These are phyloP conservation scores for Timema podura DNA, from an alignment of 2,888 invertebrate species.

Conservation along the genomic window DNA sequence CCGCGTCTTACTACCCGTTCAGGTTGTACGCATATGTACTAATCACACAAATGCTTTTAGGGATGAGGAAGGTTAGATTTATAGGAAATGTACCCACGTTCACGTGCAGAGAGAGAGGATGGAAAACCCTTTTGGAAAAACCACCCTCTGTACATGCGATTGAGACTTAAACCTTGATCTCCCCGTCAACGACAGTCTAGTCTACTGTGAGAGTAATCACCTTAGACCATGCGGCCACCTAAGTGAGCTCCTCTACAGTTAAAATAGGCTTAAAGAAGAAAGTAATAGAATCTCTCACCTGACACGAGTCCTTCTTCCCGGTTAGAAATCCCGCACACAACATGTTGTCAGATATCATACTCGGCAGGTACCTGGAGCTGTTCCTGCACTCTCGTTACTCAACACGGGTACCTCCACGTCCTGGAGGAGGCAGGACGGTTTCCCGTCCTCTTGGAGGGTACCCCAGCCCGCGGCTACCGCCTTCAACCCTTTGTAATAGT, in stretches of 20 bases:
- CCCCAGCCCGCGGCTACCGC: slow-evolving; percentile 86
- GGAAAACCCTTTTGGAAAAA: too few species aligned
- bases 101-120: too few species aligned
- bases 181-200: neutral
- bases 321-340: slow-evolving; percentile 75
- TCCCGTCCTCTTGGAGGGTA: slow-evolving; percentile 78
- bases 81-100: too few species aligned
- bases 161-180: neutral
- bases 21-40: too few species aligned
- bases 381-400: slow-evolving; percentile 63
- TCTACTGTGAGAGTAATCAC: too few species aligned
- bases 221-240: too few species aligned
- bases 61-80: too few species aligned
- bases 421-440: slow-evolving; percentile 76
- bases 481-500: slow-evolving; percentile 65
- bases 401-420: slow-evolving; percentile 74
- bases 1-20: too few species aligned
- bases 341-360: slow-evolving; percentile 88
- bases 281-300: slow-evolving; percentile 52
- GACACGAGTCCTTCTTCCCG: slow-evolving; percentile 77
- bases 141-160: neutral
- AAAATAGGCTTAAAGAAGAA: neutral
- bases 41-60: too few species aligned
- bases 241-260: too few species aligned
- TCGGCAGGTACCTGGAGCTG: slow-evolving; percentile 72